Base-by-base conservation (phyloP, 1,140 invertebrate genomes). In the Lordiphosa mommai region DNA sequence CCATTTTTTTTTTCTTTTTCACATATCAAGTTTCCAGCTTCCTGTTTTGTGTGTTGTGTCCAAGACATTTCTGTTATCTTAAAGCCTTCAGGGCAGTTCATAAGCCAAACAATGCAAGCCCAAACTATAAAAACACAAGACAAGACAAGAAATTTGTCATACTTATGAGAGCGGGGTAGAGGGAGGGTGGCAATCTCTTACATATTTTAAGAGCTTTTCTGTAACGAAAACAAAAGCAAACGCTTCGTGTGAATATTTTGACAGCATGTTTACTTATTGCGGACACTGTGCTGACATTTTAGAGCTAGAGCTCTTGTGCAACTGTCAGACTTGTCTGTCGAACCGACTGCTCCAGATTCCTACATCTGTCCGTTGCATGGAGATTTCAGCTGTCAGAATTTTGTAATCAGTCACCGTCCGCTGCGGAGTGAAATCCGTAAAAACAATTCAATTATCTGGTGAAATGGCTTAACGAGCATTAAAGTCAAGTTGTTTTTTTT, bases 211-310 rank as follows among this genome's bases (percentile, higher is more conserved):
- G 44, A 55, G 44, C 36, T 49, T 30, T 37, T 7, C 34, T 40
- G 32, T 44, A 44, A 66, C 61, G 17, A 34, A 36, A 23, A 50
- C 34, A 55, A 38, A 58, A 50, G 57, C 66, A 67, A 61, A 56
- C 57, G 37, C 49, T 59, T 55, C 47, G 71, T 65, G 74, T 80
- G 73, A 79, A 73, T 70, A 80, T 66, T 79, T 77, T 64, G 53
- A 73, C 74, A 70, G 69, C 55, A 49, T 33, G 36, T 48, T 69
- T 65, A 51, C 66, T 55, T 66, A 65, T 55, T 50, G 46, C 16
- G 32, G 55, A 46, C 61, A 60, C 55, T 79, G 68, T 69, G 43
- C 55, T 56, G 36, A 43, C 14, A 64, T 72, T 65, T 77, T 79
- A 41, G 32, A 37, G 33, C 33, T 60, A 63, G 48, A 69, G 38